phyloP scores from a whole-genome alignment of 2,888 invertebrate species.

The Drosophila parthenogenetica region DNA sequence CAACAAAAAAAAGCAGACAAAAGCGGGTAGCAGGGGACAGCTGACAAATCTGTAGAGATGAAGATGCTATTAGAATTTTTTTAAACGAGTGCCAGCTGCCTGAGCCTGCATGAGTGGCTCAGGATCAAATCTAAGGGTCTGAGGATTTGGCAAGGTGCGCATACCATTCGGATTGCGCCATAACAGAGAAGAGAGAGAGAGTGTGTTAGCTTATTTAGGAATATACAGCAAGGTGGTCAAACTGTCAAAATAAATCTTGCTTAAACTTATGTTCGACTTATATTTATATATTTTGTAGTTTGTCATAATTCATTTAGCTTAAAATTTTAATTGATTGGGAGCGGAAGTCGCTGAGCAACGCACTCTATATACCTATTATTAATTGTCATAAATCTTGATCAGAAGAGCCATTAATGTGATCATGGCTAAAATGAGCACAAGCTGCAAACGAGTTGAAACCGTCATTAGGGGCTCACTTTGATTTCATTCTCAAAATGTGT shows the following conservation, averaged over 20 bases:
- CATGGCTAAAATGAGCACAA: conserved; percentile 54
- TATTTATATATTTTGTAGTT: conserved; percentile 37
- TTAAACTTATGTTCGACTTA: conserved; percentile 34
- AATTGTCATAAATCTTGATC: conserved; percentile 85
- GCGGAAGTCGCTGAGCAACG: conserved; percentile 64
- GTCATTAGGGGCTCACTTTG: conserved; percentile 60
- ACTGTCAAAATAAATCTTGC: conserved; percentile 66
- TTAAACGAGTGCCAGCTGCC: conserved; percentile 58
- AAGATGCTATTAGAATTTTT: conserved; percentile 35
- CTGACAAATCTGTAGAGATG: conserved; percentile 63
- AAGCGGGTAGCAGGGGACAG: conserved; percentile 54
- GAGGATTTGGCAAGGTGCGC: conserved; percentile 72
- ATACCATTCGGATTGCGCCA: conserved; percentile 65
- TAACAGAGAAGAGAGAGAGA: conserved; percentile 1
- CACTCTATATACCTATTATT: conserved; percentile 81
- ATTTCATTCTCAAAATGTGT: conserved; percentile 38
- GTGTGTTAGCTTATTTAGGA: not conserved
- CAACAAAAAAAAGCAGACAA: conserved; percentile 54
- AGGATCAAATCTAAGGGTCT: conserved; percentile 14
- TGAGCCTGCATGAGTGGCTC: conserved; percentile 28
- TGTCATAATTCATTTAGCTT: conserved; percentile 67
- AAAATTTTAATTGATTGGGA: conserved; percentile 71
- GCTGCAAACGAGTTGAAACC: conserved; percentile 67
- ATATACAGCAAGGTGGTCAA: conserved; percentile 19
- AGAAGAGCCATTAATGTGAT: conserved; percentile 66